Percentiles rank a stretch among this genome's conserved stretches.
Conservation (phyloP, 2,113 vertebrate species). For the Coracopsis vasa region DNA sequence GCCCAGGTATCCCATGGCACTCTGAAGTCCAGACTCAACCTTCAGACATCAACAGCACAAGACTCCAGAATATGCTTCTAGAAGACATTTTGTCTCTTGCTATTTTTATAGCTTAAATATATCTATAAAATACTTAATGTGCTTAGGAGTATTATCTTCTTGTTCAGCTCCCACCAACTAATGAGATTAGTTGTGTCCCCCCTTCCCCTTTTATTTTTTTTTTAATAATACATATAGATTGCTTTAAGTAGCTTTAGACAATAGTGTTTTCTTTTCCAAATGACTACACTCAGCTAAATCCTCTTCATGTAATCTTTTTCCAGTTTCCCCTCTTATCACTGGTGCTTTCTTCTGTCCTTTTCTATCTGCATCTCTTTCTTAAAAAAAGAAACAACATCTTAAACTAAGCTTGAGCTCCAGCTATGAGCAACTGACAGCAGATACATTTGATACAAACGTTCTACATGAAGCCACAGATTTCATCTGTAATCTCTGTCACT, state of each 20-base stretch:
- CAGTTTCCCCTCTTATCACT: neutral
- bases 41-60: neutral
- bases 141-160: conserved; percentile 38
- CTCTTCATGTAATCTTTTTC: neutral
- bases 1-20: neutral
- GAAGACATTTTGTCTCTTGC: neutral
- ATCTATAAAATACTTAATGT: conserved; percentile 29
- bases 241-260: neutral
- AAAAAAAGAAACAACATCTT: neutral
- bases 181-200: neutral
- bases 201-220: neutral
- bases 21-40: neutral
- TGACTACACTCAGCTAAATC: neutral
- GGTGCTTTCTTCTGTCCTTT: neutral
- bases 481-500: neutral
- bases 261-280: neutral
- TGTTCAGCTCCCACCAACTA: conserved; percentile 28
- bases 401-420: neutral
- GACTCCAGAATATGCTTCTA: neutral
- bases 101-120: conserved; percentile 40
- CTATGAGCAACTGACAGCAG: neutral
- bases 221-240: neutral
- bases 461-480: neutral
- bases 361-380: neutral
- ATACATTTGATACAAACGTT: neutral